phyloP scores from a whole-genome alignment of 2,888 invertebrate genomes.

The Tribolium freemani region DNA sequence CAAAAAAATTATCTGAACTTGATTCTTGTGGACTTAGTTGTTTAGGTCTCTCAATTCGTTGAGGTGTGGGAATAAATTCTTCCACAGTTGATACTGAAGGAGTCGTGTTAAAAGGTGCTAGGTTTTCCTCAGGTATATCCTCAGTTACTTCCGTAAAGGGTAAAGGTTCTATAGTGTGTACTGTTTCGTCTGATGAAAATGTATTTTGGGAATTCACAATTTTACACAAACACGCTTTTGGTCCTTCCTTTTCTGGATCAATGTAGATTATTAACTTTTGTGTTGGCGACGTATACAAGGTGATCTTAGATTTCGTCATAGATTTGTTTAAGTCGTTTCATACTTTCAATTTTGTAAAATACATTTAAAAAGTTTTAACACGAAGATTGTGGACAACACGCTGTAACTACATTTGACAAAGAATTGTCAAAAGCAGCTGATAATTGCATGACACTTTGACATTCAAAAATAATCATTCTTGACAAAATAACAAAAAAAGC shows the following conservation, averaged over 20 bases:
- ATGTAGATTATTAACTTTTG: slow-evolving; percentile 11
- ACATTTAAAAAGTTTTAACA: neutral
- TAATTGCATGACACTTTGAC: neutral
- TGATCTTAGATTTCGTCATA: slow-evolving; percentile 20
- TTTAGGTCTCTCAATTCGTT: neutral
- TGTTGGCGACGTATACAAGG: neutral
- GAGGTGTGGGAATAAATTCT: neutral
- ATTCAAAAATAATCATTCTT: neutral
- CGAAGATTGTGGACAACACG: neutral
- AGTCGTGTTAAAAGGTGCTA: no score
- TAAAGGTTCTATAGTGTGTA: neutral
- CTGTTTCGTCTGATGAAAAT: neutral
- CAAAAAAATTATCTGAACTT: no score
- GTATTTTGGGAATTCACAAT: neutral
- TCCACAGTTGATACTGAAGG: neutral
- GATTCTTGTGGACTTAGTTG: neutral
- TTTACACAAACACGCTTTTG: neutral
- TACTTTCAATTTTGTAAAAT: neutral
- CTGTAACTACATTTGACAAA: neutral
- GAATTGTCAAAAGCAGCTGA: neutral
- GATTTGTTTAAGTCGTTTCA: neutral
- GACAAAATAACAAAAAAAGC: no score
- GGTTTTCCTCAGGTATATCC: no score
- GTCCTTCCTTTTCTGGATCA: slow-evolving; percentile 3
- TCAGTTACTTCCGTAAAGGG: neutral